Percentiles rank a stretch among this genome's conserved stretches.
Conservation (phyloP, 1,140 invertebrate genomes). For the Leptinotarsa lineolata region DNA sequence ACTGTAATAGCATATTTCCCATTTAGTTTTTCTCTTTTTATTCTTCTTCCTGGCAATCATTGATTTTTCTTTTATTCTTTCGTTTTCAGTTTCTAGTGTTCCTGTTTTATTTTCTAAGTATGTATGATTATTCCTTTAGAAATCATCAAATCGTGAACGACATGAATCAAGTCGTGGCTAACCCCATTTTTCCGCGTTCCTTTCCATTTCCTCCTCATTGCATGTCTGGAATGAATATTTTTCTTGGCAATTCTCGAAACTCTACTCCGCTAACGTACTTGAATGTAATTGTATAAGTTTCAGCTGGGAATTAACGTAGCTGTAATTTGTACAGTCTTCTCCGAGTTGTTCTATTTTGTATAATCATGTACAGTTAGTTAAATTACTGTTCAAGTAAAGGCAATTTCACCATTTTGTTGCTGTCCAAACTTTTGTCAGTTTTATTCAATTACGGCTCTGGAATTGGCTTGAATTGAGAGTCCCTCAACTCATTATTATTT, state of each 20-base stretch:
- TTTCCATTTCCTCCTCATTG: constrained; percentile 11
- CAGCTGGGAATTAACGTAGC: constrained; percentile 32
- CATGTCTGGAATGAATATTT: constrained; percentile 27
- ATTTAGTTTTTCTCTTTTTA: too few species aligned
- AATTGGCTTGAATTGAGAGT: constrained; percentile 1
- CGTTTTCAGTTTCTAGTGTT: too few species aligned
- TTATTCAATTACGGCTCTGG: constrained; percentile 16
- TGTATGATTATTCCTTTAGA: too few species aligned
- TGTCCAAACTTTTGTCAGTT: constrained; percentile 26
- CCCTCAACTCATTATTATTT: constrained; percentile 14
- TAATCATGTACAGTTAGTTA: constrained; percentile 34
- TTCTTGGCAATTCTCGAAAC: constrained; percentile 14
- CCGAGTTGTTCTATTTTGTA: constrained; percentile 35
- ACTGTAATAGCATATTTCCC: too few species aligned
- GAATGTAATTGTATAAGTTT: constrained; percentile 38
- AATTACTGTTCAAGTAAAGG: constrained; percentile 24
- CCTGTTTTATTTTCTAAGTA: too few species aligned
- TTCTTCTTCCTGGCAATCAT: too few species aligned
- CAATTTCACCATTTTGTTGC: constrained; percentile 23
- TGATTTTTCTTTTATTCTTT: too few species aligned
- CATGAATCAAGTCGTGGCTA: too few species aligned
- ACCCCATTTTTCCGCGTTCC: not conserved
- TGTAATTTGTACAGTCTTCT: constrained; percentile 39
- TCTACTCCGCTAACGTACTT: constrained; percentile 27
- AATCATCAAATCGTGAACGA: too few species aligned